Evolutionary conservation across 2,113 vertebrate species (phyloP), one percentile per base, ranked within the genome.

Genomic region (Sebastes fasciatus): DNA sequence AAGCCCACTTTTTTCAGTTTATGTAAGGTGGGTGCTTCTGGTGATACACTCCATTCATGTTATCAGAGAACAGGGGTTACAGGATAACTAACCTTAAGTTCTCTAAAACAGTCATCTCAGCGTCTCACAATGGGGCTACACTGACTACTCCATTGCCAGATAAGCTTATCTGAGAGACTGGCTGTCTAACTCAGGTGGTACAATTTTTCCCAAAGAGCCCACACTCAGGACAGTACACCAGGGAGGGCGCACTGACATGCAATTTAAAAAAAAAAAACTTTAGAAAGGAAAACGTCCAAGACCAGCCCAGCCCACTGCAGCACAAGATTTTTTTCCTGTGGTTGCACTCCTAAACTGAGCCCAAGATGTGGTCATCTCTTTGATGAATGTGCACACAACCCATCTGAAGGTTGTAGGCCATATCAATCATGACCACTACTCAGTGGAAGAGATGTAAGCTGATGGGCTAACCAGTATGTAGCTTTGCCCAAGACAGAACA

Each of bases 41-140:
- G 23, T 58, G 71, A 71, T 21, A 62, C 64, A 54, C 8, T n/a
- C 46, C 26, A 7, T 51, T 62, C 57, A 45, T 73, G 74, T 83
- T 83, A 87, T 89, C 85, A 57, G 73, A 21, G 26, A 67, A 52
- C 16, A 70, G 48, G 4, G 57, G 70, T 54, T 72, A 77, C 6
- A 62, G 61, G 84, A 81, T 76, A 89, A 62, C 65, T 58, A 63
- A 72, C 70, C 69, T 57, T 45, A 23, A 26, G 21, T 46, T 81
- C 78, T 86, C 19, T 61, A 16, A 78, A 65, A 58, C 64, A 74
- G 62, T 66, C 34, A 2, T 88, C 55, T 60, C 64, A 57, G 21
- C 23, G 14, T 77, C 69, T 87, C 65, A 68, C 78, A 78, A 23
- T 51, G 40, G 64, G 7, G 46, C n/a, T 42, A 10, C 5, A 68